Base-by-base conservation (phyloP, 2,888 invertebrate genomes). In the Parthenolecanium corni region DNA sequence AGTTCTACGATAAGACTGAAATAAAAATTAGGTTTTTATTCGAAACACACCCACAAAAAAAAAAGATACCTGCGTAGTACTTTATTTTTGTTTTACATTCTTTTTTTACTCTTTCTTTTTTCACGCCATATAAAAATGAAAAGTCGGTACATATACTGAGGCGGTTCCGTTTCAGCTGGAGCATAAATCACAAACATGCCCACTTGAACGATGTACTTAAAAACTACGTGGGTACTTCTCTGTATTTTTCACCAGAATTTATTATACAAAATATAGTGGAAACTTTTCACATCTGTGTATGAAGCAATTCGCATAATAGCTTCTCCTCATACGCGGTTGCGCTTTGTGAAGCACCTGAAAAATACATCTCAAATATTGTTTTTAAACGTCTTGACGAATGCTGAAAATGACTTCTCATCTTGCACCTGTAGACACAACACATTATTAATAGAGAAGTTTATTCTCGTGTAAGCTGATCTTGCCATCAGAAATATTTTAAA, bases 231-330 rank as follows among this genome's bases (percentile, higher is more conserved):
- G 44, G n/a, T 42, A 16, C 44, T 42, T 42, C 18, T 42, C 44
- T 42, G 31, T 31, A n/a, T 11, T 31, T 21, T 24, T 52, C 52
- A 25, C 36, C 3, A 12, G 31, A 52, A 52, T 52, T 52, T 52
- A 52, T 52, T 31, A 31, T 52, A 52, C 52, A 21, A 54, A 42
- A n/a, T 54, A 54, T 54, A 31, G 3, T 40, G 36, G 53, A 54
- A 54, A 54, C 53, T 54, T 54, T 54, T 38, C 31, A 40, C 53
- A 54, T 54, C 53, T 54, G 53, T 38, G 53, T 54, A 23, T 54
- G 40, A 54, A 54, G 53, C 40, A 54, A 54, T 54, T 54, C 40
- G 36, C 38, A 42, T 54, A 54, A 54, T 42, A 40, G 42, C 54
- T 42, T 14, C 5, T 42, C n/a, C 14, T 14, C n/a, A 42, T 16